A percentile compares a stretch with the other conserved stretches of the same genome.
Evolutionary conservation across 2,113 vertebrate genomes (phyloP).

Genomic region (Euleptes europaea): DNA sequence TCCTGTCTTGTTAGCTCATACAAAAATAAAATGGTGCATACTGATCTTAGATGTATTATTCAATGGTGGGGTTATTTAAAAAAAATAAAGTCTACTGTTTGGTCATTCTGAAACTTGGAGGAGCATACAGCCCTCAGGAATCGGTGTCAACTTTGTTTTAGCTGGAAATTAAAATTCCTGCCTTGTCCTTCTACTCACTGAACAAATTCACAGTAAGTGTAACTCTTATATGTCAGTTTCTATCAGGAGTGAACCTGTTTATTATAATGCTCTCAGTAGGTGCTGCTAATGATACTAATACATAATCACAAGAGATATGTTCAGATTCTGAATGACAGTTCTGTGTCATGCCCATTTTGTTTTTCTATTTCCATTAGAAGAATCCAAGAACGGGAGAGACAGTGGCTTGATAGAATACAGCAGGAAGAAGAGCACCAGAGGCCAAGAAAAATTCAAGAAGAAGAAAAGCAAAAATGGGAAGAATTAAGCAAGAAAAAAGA

Average conservation of each 20-base stretch:
- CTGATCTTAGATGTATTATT: not conserved
- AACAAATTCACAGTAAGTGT: not conserved
- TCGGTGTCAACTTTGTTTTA: not conserved
- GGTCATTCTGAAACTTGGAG: not conserved
- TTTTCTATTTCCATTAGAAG: slow-evolving; percentile 11
- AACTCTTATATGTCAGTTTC: no score
- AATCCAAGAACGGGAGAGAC: slow-evolving; percentile 78
- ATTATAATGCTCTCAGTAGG: not conserved
- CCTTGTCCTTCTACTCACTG: not conserved
- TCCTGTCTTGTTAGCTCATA: no score
- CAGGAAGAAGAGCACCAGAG: slow-evolving; percentile 69
- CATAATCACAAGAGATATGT: not conserved
- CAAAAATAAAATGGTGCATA: no score
- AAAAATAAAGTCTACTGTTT: not conserved
- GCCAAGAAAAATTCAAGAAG: slow-evolving; percentile 70
- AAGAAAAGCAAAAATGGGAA: slow-evolving; percentile 76
- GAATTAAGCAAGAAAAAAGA: slow-evolving; percentile 78
- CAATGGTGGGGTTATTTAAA: not conserved
- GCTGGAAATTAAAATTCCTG: not conserved
- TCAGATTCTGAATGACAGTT: not conserved
- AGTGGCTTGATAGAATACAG: slow-evolving; percentile 72
- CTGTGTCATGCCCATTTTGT: not conserved
- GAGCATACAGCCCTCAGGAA: not conserved
- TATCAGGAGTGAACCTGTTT: not conserved
- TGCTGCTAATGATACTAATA: not conserved